Base-by-base conservation (phyloP, 1,140 invertebrate genomes). In the Frieseomelitta varia region DNA sequence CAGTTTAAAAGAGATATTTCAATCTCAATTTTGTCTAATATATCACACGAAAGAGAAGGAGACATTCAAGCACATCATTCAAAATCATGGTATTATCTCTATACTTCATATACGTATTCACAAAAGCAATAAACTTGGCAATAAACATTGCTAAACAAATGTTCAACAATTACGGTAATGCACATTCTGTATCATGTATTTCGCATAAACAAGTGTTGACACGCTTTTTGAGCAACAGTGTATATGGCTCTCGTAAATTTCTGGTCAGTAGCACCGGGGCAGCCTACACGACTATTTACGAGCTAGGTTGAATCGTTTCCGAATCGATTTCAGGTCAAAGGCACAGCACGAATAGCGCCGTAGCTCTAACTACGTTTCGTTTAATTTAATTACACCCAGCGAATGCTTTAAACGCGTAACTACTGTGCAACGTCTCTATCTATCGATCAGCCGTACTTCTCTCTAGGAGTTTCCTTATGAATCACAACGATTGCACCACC, bases 241-340 rank as follows among this genome's bases (percentile, higher is more conserved):
- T n/a, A 12, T 61, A 12, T n/a, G n/a, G 12, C 58, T 61, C 12
- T n/a, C 24, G 24, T 61, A 65, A 65, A 65, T 65, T 65, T 27
- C n/a, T 17, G 27, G 27, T 30, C 67, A 39, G 30, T 11, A 19
- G 2, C 17, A 17, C 2, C 17, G 30, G 8, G 21, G 27, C 30
- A 39, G 12, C 34, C 19, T 21, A 11, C 24, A 21, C 34, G 4
- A n/a, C 21, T 75, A 58, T 58, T 34, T 15, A 58, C 27, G 30
- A 39, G 15, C 72, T 1, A 27, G 19, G 47, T 11, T 30, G 61
- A 65, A 51, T 53, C 69, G 76, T 65, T 39, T 10, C 21, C 19
- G n/a, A 58, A 51, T 63, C 39, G 61, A 75, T 58, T 75, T 17
- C 73, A 24, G 51, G 51, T 79, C 77, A 74, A 81, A 63, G 55